Base-by-base conservation (phyloP, 2,113 vertebrate species). In the Erinaceus europaeus region DNA sequence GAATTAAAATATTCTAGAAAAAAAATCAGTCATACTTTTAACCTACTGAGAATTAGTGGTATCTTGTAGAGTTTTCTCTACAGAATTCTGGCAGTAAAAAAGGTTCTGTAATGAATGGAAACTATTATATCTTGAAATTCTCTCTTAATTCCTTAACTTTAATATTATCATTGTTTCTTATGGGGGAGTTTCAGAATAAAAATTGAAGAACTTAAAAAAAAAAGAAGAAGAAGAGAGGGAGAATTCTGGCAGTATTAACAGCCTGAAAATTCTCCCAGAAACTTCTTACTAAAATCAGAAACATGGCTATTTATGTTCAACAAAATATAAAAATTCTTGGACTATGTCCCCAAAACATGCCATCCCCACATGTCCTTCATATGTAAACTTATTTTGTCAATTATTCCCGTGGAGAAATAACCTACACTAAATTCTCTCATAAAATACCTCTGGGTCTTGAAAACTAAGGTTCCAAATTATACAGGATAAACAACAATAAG, bases 211-310 rank as follows among this genome's bases (percentile, higher is more conserved):
- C n/a, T 50, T 50, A 50, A 50, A 50, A 50, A 5, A 29, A 57
- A 57, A 57, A 57, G 25, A 27, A 27, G 21, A 57, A 27, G 8
- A 57, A 25, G 29, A 57, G 14, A 57, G n/a, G n/a, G n/a, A n/a
- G 64, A 44, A 84, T 21, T 50, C 5, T 52, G 38, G 50, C 71
- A 87, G 14, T 46, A 27, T 38, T 36, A 21, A 78, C 1, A 21
- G 7, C 82, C 90, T 75, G 71, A 85, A 79, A 75, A n/a, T 77
- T 82, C 57, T 71, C 32, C 44, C 15, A 21, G n/a, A 84, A 81
- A 29, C 10, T 38, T 64, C 59, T 80, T 59, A 44, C 57, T 17
- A 23, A 81, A 76, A 38, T 44, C 18, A 34, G 50, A 25, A 85
- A 55, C 20, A 76, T 69, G 52, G n/a, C 32, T 52, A 42, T 74